Evolutionary conservation across 1,140 invertebrate species (phyloP), one percentile per base, ranked within the genome.

Genomic region (Magallana angulata): DNA sequence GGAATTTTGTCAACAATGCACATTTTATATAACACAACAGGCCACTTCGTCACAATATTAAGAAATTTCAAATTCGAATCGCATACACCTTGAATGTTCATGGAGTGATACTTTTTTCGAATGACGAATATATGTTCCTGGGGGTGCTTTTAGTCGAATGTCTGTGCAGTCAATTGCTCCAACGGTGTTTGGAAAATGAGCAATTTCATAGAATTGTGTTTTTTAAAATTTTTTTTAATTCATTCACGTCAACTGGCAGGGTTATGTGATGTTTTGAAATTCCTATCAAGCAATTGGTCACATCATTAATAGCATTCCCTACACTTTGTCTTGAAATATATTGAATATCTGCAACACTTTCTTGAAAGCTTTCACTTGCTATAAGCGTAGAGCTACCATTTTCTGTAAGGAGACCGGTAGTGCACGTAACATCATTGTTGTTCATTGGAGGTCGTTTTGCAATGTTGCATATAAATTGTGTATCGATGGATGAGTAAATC

Each of bases 41-140:
- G 86, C 89, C 86, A 89, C 57, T 68, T 81, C 1, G 82, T 83
- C 7, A 89, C 83, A 59, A 87, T 57, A 30, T 89, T 86, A 7
- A 84, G 12, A 57, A 86, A 89, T 64, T 57, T 76, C 16, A 82
- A 16, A 16, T 76, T 60, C 7, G 80, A 1, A 64, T 85, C 60
- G 85, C 86, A 85, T 36, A 90, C 71, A 8, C 68, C 83, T 60
- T 84, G 68, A 18, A 88, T 48, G 30, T 86, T 88, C 7, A 90
- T 56, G 5, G 82, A 86, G 82, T 90, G 62, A 64, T 57, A 88
- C 18, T 80, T 76, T 81, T 90, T 87, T 59, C 81, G 71, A 16
- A 62, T 84, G 1, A 88, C 89, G 58, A 86, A 90, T 12, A 86
- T 18, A n/a, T 11, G 14, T 24, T 0, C 24, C 24, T 24, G 24